Evolutionary conservation across 2,888 invertebrate species (phyloP), one percentile per base, ranked within the genome.

Genomic region (Pristionchus mayeri): DNA sequence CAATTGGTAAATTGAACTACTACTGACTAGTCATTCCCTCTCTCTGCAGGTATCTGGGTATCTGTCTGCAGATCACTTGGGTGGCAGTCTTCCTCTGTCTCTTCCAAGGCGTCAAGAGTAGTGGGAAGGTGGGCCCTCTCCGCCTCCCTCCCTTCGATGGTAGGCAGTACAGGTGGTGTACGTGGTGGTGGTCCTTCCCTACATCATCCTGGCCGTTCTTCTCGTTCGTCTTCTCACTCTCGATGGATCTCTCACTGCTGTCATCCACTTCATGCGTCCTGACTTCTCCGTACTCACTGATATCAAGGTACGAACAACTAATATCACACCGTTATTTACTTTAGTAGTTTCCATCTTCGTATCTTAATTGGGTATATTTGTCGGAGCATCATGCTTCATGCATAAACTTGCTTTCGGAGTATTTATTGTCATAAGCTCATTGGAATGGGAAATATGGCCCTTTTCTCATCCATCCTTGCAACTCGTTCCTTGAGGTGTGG

Each of bases 31-130:
- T n/a, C n/a, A n/a, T n/a, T n/a, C n/a, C n/a, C n/a, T n/a, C 37
- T 40, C 21, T 1, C 52, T n/a, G 18, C 40, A 85, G 85, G 85
- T 95, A 95, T 85, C 94, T 96, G 94, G 96, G 96, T 4, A 93
- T 95, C 4, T 96, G 96, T 92, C 94, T 96, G 18, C 94, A 96
- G 2, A 94, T 95, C 84, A 96, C 96, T 85, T 96, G 96, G 96
- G 92, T 95, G 84, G 95, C 96, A 88, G 96, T 96, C 34, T 96
- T 96, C 91, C 94, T 96, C 71, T 96, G 96, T 90, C 94, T 96
- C 63, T 95, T 95, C 93, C 96, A 96, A 93, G 96, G 96, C 48
- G 95, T 96, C 18, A 95, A 96, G 93, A 95, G 95, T 86, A 96
- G 96, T 30, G 96, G 96, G 90, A 96, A 96, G 94, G 94, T 94